Percentiles rank a stretch among this genome's conserved stretches.
These are phyloP conservation scores for Dasysyrphus albostriatus DNA, from an alignment of 2,888 invertebrate species.

Conservation along the genomic window DNA sequence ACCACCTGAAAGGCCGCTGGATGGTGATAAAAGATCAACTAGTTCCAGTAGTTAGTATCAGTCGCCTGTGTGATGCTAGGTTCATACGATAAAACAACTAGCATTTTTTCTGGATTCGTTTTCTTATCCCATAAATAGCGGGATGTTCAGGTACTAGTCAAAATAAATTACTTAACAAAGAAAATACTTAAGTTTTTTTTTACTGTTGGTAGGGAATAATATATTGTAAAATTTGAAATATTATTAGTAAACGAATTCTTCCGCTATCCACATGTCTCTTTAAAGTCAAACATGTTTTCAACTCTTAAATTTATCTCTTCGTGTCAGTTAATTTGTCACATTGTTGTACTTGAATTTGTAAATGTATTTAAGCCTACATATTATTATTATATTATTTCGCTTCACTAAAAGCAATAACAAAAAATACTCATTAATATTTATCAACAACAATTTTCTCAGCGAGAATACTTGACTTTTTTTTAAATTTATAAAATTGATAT, in stretches of 20 bases:
- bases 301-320: not conserved
- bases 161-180: too few relatives aligned
- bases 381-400: not conserved
- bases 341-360: not conserved
- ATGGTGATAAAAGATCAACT: too few relatives aligned
- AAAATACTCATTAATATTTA: conserved; percentile 15
- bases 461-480: conserved; percentile 20
- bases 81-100: too few relatives aligned
- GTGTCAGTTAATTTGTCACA: conserved; percentile 1
- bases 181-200: too few relatives aligned
- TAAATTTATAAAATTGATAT: conserved; percentile 38
- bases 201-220: not conserved
- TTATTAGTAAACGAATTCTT: not conserved
- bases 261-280: not conserved
- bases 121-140: too few relatives aligned
- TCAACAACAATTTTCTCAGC: conserved; percentile 21
- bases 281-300: not conserved
- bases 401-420: not conserved
- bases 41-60: too few relatives aligned
- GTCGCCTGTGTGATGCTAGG: too few relatives aligned
- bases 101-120: too few relatives aligned
- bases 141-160: too few relatives aligned
- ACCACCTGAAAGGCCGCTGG: too few relatives aligned
- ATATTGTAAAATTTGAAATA: too few relatives aligned
- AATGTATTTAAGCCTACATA: not conserved